Evolutionary conservation across 2,888 invertebrate species (phyloP), one percentile per base, ranked within the genome.

Genomic region (Loripinus fragilis): DNA sequence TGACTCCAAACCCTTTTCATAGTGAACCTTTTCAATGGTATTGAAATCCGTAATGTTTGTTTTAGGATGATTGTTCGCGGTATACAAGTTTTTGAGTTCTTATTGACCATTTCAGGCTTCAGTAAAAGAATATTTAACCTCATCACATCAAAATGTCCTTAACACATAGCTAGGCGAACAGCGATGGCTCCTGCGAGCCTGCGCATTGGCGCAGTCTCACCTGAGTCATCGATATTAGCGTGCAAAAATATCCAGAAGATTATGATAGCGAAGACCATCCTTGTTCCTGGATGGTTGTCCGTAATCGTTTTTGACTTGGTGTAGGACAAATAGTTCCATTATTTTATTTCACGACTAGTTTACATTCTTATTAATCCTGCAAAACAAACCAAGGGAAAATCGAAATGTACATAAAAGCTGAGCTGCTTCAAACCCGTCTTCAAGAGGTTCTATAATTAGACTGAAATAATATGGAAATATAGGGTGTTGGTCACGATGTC

Each of bases 361-460:
- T n/a, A n/a, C n/a, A n/a, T n/a, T 60, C 33, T 10, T 33, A 60
- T 33, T 60, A 60, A 60, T 60, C 60, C 60, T 17, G 60, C 30
- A 60, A 60, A 60, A 60, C 33, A 60, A 60, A 60, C 60, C 28
- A 10, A 33, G 23, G 25, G 8, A 60, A 60, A 60, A 60, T 60
- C 33, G 60, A 60, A 60, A 60, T 60, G 60, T 60, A 60, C 60
- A 60, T 33, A 60, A 60, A 52, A 25, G 25, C 10, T 52, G 52
- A 52, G 23, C 52, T 8, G 25, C 25, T 52, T 20, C 28, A 28
- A 60, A 60, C 60, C 60, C 60, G 60, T 60, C 60, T 33, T 60
- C 33, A 60, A 60, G 28, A 5, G 2, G 25, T 10, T 30, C 60
- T 60, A 60, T 60, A 60, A 60, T 60, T 60, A 60, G 60, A 60